Evolutionary conservation across 2,113 vertebrate genomes (phyloP).

Genomic region (Gavialis gangeticus): DNA sequence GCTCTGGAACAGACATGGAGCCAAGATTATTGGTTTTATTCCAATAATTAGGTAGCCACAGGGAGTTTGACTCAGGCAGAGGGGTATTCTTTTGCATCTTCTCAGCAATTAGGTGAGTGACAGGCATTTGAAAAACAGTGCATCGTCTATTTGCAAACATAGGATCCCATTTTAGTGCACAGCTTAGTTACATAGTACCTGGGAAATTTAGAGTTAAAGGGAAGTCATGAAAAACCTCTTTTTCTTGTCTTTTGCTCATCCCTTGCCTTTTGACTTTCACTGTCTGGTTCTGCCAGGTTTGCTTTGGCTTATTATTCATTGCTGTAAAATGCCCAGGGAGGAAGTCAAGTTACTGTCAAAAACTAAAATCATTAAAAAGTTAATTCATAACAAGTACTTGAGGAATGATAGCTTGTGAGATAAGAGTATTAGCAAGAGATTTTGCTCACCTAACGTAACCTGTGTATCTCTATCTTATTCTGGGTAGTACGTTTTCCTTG

Average conservation of each 20-base stretch:
- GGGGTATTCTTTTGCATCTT: background rate
- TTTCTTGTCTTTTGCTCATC: background rate
- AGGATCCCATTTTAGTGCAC: background rate
- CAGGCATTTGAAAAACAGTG: background rate
- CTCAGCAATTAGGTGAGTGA: background rate
- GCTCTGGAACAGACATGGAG: background rate
- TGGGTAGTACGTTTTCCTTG: background rate
- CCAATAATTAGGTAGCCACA: background rate
- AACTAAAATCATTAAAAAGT: background rate
- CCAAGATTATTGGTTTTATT: background rate
- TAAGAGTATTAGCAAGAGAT: background rate
- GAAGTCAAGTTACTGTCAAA: slow-evolving; percentile 33
- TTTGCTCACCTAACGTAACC: background rate
- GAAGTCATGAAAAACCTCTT: background rate
- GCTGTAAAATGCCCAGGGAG: background rate
- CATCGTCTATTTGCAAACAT: background rate
- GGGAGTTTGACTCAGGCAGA: background rate
- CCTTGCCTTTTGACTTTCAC: background rate
- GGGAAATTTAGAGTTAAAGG: background rate
- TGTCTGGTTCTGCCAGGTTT: background rate
- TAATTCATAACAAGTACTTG: background rate
- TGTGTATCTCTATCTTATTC: background rate
- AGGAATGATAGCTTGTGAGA: background rate
- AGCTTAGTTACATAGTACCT: background rate
- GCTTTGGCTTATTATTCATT: background rate